phyloP scores from a whole-genome alignment of 2,888 invertebrate genomes.

The Drosophila prostipennis region DNA sequence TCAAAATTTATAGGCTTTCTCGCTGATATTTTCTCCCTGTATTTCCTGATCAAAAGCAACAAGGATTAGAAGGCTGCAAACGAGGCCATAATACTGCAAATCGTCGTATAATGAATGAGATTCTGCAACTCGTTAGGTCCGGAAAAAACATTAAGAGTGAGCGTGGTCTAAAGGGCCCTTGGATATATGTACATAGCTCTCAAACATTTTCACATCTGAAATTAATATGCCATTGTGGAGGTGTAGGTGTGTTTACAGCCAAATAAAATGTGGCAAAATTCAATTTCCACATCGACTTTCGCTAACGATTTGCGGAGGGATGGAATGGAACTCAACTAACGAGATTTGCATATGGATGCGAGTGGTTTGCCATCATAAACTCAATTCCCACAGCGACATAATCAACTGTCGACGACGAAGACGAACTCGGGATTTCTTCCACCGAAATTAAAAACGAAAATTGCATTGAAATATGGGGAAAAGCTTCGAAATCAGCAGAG shows the following conservation, averaged over 20 bases:
- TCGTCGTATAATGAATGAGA: constrained; percentile 75
- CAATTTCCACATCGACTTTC: constrained; percentile 60
- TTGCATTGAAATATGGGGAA: constrained; percentile 61
- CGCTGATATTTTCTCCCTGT: not conserved
- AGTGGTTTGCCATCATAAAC: constrained; percentile 61
- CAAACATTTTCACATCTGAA: constrained; percentile 54
- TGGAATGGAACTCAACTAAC: constrained; percentile 56
- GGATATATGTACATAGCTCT: constrained; percentile 6
- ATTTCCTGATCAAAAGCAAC: not conserved
- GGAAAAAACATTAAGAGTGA: constrained; percentile 26
- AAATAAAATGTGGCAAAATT: constrained; percentile 62
- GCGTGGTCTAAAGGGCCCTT: constrained; percentile 22
- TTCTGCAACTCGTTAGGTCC: constrained; percentile 54
- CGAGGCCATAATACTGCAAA: constrained; percentile 78
- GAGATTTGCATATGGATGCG: constrained; percentile 71
- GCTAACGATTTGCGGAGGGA: constrained; percentile 51
- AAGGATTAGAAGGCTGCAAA: constrained; percentile 44
- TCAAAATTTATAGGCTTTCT: not conserved
- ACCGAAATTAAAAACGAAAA: constrained; percentile 63
- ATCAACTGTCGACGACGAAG: constrained; percentile 58
- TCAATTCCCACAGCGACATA: constrained; percentile 72
- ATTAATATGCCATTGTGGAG: constrained; percentile 72
- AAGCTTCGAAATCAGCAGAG: constrained; percentile 72
- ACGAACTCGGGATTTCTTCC: constrained; percentile 40
- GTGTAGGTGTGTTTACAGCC: constrained; percentile 13